phyloP scores from a whole-genome alignment of 2,888 invertebrate genomes.

The Melanophora roralis region DNA sequence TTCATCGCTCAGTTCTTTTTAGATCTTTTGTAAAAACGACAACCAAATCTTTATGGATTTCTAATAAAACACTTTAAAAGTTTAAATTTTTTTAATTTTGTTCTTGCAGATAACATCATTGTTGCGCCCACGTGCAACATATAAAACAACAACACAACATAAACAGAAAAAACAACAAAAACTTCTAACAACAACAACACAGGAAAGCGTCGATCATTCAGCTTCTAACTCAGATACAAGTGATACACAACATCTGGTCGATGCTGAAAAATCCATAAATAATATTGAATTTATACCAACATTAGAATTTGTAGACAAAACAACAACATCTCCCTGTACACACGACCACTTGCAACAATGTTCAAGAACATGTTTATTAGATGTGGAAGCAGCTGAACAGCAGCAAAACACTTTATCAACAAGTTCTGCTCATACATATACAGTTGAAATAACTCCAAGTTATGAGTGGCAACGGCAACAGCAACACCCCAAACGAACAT shows the following conservation, averaged over 20 bases:
- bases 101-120: slow-evolving; percentile 74
- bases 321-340: slow-evolving; percentile 58
- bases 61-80: neutral
- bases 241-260: slow-evolving; percentile 52
- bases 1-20: neutral
- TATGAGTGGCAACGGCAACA: slow-evolving; percentile 45
- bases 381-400: neutral
- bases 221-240: slow-evolving; percentile 58
- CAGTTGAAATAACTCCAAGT: slow-evolving; percentile 64
- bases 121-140: slow-evolving; percentile 72
- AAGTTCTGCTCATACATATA: slow-evolving; percentile 68
- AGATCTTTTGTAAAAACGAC: neutral
- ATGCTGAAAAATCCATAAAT: slow-evolving; percentile 52
- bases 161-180: slow-evolving; percentile 66
- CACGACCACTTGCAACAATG: slow-evolving; percentile 57
- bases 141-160: slow-evolving; percentile 61
- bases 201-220: slow-evolving; percentile 15
- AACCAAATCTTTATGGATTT: neutral
- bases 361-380: slow-evolving; percentile 41
- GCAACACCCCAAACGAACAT: slow-evolving; percentile 52
- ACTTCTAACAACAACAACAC: slow-evolving; percentile 9
- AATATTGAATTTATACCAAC: slow-evolving; percentile 73
- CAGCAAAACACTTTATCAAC: slow-evolving; percentile 28
- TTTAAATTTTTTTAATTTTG: slow-evolving; percentile 17
- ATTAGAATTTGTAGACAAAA: slow-evolving; percentile 69